A percentile compares a stretch with the other conserved stretches of the same genome.
These are phyloP conservation scores for Cyphomyrmex costatus DNA, from an alignment of 1,140 invertebrate species.

Conservation along the genomic window DNA sequence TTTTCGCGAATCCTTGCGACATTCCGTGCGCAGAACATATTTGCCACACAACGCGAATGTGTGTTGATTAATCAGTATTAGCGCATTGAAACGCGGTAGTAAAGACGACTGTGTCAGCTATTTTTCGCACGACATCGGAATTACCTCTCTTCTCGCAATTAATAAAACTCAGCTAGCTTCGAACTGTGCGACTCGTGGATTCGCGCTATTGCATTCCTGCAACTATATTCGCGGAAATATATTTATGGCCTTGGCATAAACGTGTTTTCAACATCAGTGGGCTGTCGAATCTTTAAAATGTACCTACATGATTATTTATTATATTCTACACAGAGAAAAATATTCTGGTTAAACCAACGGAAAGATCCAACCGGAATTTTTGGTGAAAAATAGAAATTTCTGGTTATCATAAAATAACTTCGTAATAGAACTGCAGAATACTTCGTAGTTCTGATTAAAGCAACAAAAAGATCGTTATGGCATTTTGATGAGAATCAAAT, in stretches of 20 bases:
- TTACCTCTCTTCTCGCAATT: conserved; percentile 31
- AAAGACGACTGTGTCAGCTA: conserved; percentile 2
- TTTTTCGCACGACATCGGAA: conserved; percentile 42
- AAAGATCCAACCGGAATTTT: no score
- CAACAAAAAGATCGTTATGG: no score
- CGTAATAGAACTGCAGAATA: no score
- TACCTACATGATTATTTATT: background rate
- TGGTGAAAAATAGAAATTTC: no score
- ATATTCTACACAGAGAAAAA: conserved; percentile 8
- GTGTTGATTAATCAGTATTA: conserved; percentile 47
- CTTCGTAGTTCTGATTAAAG: no score
- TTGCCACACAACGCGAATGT: background rate
- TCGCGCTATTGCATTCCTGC: conserved; percentile 19
- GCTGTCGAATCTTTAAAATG: conserved; percentile 8
- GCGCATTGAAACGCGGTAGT: conserved; percentile 24
- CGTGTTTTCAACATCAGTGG: background rate
- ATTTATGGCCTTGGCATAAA: background rate
- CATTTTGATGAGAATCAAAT: no score
- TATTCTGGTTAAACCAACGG: no score
- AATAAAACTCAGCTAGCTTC: conserved; percentile 25
- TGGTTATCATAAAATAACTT: no score
- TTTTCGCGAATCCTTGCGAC: conserved; percentile 52
- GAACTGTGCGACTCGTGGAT: background rate
- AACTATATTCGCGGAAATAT: conserved; percentile 13
- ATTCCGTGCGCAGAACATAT: conserved; percentile 1